Conservation (phyloP, 2,797 vertebrate species). For the Vespertilio murinus region DNA sequence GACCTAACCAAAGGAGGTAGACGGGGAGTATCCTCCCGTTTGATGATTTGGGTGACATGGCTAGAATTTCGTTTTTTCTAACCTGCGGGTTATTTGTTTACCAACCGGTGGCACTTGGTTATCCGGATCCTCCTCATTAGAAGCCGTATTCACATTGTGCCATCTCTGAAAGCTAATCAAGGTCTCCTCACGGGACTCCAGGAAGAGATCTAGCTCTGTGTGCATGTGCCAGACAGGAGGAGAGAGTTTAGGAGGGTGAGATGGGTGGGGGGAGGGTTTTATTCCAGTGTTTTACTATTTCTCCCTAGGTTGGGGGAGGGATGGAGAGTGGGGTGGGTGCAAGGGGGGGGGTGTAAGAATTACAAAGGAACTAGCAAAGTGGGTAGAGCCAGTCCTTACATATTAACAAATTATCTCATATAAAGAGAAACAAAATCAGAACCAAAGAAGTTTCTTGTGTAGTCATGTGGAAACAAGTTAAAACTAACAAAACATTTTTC, state of each 20-base stretch:
- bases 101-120: not conserved
- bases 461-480: not conserved
- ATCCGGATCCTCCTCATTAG: not conserved
- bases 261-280: not conserved
- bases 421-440: not conserved
- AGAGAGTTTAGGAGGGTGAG: not conserved
- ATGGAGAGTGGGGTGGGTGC: not conserved
- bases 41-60: too few species aligned
- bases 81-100: not conserved
- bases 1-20: accelerated
- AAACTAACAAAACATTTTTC: not conserved
- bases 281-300: accelerated
- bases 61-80: not conserved
- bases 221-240: accelerated
- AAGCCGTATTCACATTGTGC: not conserved
- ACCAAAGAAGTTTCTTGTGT: not conserved
- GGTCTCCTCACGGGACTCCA: not conserved
- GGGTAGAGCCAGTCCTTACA: not conserved
- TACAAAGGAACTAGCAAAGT: not conserved
- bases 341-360: too few species aligned
- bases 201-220: not conserved
- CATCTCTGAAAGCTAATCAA: not conserved
- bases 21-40: accelerated
- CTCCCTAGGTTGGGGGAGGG: not conserved
- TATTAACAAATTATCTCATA: not conserved